These are phyloP conservation scores for Melanotaenia parkinsoni DNA, from an alignment of 2,797 vertebrate genomes.

Conservation along the genomic window DNA sequence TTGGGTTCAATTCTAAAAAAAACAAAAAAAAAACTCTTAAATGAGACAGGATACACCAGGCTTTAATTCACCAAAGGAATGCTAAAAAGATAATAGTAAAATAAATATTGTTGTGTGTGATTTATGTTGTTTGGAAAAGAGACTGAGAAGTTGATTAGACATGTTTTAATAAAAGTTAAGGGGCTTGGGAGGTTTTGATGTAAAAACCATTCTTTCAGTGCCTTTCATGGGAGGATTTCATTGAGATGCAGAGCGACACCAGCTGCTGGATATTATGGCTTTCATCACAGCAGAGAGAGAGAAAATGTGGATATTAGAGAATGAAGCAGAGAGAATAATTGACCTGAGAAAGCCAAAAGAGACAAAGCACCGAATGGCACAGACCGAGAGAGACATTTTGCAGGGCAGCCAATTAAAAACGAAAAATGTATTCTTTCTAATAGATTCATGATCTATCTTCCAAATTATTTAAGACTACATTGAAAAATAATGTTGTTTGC, in stretches of 20 bases:
- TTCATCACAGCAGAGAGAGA: constrained; percentile 54
- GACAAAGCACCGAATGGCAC: constrained; percentile 43
- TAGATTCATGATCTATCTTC: constrained; percentile 27
- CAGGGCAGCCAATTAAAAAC: constrained; percentile 47
- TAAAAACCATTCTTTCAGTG: constrained; percentile 50
- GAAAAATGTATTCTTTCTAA: constrained; percentile 43
- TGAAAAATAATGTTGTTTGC: constrained; percentile 19
- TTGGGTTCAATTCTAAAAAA: background rate
- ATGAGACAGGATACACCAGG: background rate
- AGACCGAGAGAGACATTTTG: constrained; percentile 48
- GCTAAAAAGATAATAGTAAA: constrained; percentile 13
- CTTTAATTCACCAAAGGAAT: constrained; percentile 22
- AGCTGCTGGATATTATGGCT: constrained; percentile 64
- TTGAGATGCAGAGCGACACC: constrained; percentile 72
- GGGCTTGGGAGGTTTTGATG: constrained; percentile 39
- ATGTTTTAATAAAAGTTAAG: constrained; percentile 22
- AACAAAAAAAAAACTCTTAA: background rate
- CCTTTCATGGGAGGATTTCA: constrained; percentile 49
- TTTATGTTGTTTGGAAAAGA: background rate
- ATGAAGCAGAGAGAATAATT: constrained; percentile 49
- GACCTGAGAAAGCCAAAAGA: constrained; percentile 33
- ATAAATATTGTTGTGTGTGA: constrained; percentile 6
- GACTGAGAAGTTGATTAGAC: background rate
- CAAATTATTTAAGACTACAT: constrained; percentile 29
- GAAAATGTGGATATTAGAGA: constrained; percentile 59